Percentiles rank a stretch among this genome's conserved stretches.
phyloP scores from a whole-genome alignment of 1,140 invertebrate species.

The Goniozus legneri region DNA sequence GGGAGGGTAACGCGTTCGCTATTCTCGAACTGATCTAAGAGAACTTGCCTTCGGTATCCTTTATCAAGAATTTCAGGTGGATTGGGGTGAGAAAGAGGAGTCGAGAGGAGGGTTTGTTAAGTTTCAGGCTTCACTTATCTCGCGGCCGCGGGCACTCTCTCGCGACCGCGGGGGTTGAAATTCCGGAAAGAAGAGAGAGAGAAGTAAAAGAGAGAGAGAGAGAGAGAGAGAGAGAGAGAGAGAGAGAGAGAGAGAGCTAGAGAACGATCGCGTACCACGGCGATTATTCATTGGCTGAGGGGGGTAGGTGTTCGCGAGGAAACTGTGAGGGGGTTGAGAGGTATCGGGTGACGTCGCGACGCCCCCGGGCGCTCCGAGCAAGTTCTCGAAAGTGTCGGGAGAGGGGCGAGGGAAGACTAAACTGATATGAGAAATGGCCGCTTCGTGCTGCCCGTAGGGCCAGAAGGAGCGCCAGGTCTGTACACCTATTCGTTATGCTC shows the following conservation, averaged over 20 bases:
- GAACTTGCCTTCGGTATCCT: conserved; percentile 18
- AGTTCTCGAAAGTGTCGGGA: conserved; percentile 53
- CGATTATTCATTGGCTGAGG: conserved; percentile 7
- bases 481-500: conserved; percentile 43
- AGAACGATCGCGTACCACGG: neutral
- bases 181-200: conserved; percentile 8
- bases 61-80: too few species aligned
- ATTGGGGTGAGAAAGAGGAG: too few species aligned
- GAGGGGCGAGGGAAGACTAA: too few species aligned
- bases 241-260: neutral
- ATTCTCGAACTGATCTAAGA: neutral
- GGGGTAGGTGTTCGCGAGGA: conserved; percentile 20
- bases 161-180: conserved; percentile 16
- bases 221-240: conserved; percentile 6
- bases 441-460: conserved; percentile 50
- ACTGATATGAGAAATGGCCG: conserved; percentile 54
- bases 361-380: conserved; percentile 37
- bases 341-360: conserved; percentile 44
- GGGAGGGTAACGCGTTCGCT: neutral
- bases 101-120: conserved; percentile 42
- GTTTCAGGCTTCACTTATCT: conserved; percentile 46
- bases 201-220: conserved; percentile 8
- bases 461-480: conserved; percentile 38
- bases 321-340: conserved; percentile 22
- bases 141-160: conserved; percentile 29